Percentiles rank a stretch among this genome's conserved stretches.
Evolutionary conservation across 2,888 invertebrate species (phyloP).

Genomic region (Ischnus inquisitorius): DNA sequence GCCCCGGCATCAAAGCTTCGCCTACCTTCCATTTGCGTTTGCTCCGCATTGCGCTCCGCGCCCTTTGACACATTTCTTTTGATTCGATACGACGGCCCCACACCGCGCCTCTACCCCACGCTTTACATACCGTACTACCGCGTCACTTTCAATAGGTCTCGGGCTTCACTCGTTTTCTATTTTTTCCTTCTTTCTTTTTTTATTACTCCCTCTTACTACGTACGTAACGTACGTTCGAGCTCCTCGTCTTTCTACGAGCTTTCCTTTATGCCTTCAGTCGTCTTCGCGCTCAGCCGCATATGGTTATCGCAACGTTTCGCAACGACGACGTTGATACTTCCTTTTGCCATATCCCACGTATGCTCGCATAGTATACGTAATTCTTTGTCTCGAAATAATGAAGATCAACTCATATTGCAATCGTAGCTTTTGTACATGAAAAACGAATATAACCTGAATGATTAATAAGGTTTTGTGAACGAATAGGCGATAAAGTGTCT

Average conservation of each 20-base stretch:
- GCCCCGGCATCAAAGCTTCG: slow-evolving; percentile 77
- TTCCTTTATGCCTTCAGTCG: slow-evolving; percentile 18
- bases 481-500: no score
- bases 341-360: not conserved
- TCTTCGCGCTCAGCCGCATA: slow-evolving; percentile 1
- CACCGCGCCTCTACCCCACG: slow-evolving; percentile 48
- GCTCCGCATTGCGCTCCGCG: slow-evolving; percentile 73
- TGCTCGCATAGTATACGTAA: not conserved
- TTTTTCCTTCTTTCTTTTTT: slow-evolving; percentile 38
- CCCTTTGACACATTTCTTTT: slow-evolving; percentile 84
- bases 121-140: slow-evolving; percentile 65
- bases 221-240: slow-evolving; percentile 27
- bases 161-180: slow-evolving; percentile 38
- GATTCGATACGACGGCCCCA: slow-evolving; percentile 76
- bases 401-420: not conserved
- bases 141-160: slow-evolving; percentile 70
- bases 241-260: slow-evolving; percentile 25
- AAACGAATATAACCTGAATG: not conserved
- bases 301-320: slow-evolving; percentile 29
- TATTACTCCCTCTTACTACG: slow-evolving; percentile 43
- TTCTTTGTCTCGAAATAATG: not conserved
- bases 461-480: not conserved
- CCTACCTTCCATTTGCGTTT: slow-evolving; percentile 79
- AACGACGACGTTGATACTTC: slow-evolving; percentile 19
- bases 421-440: not conserved